Evolutionary conservation across 2,797 vertebrate genomes (phyloP), one percentile per base, ranked within the genome.

Genomic region (Cygnus olor): DNA sequence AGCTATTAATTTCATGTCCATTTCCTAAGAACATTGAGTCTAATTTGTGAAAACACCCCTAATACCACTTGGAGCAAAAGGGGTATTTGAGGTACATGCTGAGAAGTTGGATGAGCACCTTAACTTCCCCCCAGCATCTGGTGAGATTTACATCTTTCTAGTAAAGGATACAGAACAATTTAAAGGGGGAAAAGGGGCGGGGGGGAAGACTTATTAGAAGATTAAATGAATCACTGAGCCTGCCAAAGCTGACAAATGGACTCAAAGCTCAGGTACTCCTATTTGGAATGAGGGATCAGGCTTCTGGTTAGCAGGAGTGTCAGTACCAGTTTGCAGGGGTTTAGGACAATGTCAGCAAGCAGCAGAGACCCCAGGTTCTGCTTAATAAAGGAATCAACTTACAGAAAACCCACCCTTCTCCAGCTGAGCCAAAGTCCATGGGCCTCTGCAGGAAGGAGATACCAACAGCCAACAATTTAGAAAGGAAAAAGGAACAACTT

Each of bases 381-480:
- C 28, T 44, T 49, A 42, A 8, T 18, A 69, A 73, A 88, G 36
- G 34, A 76, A 53, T 5, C 13, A 5, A 9, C 53, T 70, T 19
- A n/a, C 20, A 82, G 42, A 44, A 44, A 74, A 80, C 2, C 17
- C 58, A 79, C 36, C 21, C 53, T 87, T 64, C 0, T 0, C 38
- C 85, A 81, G 45, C 47, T 44, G 14, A 92, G 69, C 57, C 60
- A 54, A 80, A 61, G 30, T 83, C 66, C 72, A 88, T 25, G 11
- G 64, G 24, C 70, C 77, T 78, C 68, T 93, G 69, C 77, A 96
- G 94, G 93, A 95, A 93, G 78, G 69, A 89, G 80, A 95, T 94
- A 95, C 47, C 78, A 94, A 66, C 0, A 2, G 72, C 82, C 53
- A 96, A 64, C 71, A 25, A 68, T n/a, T 83, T n/a, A 79, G 44